These are phyloP conservation scores for Holothuria leucospilota DNA, from an alignment of 53 echinoderm and acorn worm genomes.

Conservation along the genomic window DNA sequence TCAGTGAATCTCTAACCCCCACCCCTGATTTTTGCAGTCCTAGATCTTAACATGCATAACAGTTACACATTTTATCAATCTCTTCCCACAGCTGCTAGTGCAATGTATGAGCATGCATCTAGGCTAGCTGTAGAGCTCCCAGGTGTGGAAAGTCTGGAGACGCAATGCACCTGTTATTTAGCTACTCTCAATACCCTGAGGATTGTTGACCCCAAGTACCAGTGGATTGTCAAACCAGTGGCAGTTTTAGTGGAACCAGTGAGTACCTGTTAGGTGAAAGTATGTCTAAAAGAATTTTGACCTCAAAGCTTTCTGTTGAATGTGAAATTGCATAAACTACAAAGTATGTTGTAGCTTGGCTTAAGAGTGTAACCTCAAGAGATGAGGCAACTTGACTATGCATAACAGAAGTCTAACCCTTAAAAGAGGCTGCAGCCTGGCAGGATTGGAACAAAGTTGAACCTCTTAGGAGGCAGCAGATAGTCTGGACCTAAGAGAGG, in stretches of 20 bases:
- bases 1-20: too few relatives aligned
- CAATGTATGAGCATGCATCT: constrained; percentile 95
- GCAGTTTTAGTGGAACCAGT: constrained; percentile 59
- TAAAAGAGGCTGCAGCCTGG: too few relatives aligned
- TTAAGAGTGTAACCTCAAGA: too few relatives aligned
- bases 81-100: constrained; percentile 76
- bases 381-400: too few relatives aligned
- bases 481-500: too few relatives aligned
- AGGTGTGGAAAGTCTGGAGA: constrained; percentile 65
- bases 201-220: constrained; percentile 84
- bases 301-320: neutral
- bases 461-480: too few relatives aligned
- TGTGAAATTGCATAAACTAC: neutral
- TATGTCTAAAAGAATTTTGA: neutral
- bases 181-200: constrained; percentile 86
- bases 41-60: too few relatives aligned
- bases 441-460: too few relatives aligned
- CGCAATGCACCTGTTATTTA: constrained; percentile 83
- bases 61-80: neutral
- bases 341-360: neutral
- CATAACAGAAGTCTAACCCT: too few relatives aligned
- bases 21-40: too few relatives aligned
- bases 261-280: constrained; percentile 7
- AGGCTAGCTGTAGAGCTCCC: constrained; percentile 76
- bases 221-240: constrained; percentile 91